Conservation (phyloP, 2,113 vertebrate genomes). For the Pitta sordida region DNA sequence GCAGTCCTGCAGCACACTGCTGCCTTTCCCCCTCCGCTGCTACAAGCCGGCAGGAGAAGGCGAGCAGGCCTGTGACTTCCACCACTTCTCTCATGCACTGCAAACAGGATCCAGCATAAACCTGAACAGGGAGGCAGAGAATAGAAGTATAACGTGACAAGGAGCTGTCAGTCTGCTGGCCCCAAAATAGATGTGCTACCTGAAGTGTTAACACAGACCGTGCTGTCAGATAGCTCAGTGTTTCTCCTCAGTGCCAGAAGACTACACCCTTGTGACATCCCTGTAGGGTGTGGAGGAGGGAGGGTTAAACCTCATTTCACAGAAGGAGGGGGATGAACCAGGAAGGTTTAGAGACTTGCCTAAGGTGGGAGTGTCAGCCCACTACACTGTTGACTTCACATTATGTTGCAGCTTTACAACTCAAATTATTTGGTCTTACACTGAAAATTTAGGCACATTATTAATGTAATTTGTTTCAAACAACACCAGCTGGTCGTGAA, state of each 20-base stretch:
- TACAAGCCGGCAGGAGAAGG: background rate
- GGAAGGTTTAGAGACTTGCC: background rate
- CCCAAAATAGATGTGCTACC: background rate
- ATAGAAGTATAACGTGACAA: background rate
- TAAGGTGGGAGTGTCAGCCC: background rate
- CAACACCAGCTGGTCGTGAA: background rate
- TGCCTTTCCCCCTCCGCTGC: background rate
- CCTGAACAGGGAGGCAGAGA: background rate
- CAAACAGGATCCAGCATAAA: background rate
- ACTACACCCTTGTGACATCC: background rate
- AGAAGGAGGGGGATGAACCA: background rate
- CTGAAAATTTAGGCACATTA: background rate
- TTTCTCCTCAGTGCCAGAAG: background rate
- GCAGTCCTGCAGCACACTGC: background rate
- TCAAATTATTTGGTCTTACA: background rate
- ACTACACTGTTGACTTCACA: background rate
- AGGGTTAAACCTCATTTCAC: background rate
- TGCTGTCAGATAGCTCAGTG: fast-evolving
- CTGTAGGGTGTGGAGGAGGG: background rate
- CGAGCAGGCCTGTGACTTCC: background rate
- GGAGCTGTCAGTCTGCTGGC: background rate
- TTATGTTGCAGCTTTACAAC: background rate
- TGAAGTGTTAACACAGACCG: background rate
- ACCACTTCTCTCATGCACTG: fast-evolving
- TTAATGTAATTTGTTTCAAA: background rate